Percentiles rank a stretch among this genome's conserved stretches.
Conservation (phyloP, 2,113 vertebrate species). For the Atrichornis clamosus region DNA sequence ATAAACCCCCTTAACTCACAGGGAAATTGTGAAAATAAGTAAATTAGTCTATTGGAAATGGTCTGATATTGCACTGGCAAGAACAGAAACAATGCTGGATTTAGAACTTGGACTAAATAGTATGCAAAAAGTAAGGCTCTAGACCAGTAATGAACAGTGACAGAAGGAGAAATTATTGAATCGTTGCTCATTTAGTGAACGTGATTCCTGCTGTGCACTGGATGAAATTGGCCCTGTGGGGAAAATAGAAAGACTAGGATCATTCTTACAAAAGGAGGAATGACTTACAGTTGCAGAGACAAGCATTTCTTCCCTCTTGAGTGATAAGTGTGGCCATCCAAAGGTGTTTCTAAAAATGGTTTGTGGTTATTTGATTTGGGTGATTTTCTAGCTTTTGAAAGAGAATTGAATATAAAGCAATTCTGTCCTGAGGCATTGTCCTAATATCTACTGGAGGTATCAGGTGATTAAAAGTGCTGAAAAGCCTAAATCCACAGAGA, state of each 20-base stretch:
- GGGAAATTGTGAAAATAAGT: not conserved
- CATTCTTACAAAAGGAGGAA: conserved; percentile 11
- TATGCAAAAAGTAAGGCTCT: conserved; percentile 15
- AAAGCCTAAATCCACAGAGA: not conserved
- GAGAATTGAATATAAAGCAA: not conserved
- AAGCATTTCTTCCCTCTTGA: not conserved
- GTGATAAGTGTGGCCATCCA: not conserved
- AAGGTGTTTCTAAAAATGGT: not conserved
- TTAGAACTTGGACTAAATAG: not conserved
- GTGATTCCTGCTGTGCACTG: not conserved
- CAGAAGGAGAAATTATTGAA: conserved; percentile 53
- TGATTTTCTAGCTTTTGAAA: not conserved
- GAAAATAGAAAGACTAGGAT: not conserved
- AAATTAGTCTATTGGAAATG: not conserved
- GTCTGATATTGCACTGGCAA: not conserved
- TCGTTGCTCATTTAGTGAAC: conserved; percentile 19
- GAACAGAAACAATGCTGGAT: not conserved
- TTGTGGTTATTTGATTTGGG: not conserved
- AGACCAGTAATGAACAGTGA: conserved; percentile 35
- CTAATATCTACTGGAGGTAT: not conserved
- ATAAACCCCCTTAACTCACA: not conserved
- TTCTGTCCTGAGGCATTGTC: not conserved
- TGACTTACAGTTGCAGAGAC: not conserved
- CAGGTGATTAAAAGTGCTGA: not conserved
- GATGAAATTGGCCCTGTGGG: conserved; percentile 21